Percentiles rank a stretch among this genome's conserved stretches.
phyloP scores from a whole-genome alignment of 2,888 invertebrate genomes.

The Campaea margaritaria region DNA sequence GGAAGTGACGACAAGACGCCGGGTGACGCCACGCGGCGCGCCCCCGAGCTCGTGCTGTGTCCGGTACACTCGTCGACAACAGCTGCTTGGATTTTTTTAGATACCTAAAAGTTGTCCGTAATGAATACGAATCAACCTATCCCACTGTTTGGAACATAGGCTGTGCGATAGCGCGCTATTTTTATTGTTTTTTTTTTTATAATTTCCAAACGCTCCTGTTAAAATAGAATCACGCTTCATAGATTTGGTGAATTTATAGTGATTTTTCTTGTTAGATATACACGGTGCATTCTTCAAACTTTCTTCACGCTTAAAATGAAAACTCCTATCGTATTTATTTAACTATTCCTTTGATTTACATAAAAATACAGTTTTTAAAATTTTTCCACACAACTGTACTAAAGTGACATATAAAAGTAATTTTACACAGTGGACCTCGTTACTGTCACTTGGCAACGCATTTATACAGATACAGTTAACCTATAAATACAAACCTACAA shows the following conservation, averaged over 20 bases:
- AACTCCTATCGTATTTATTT: too few species aligned
- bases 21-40: constrained; percentile 57
- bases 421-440: constrained; percentile 56
- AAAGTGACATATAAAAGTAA: constrained; percentile 61
- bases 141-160: too few species aligned
- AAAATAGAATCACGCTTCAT: too few species aligned
- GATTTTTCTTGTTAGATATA: too few species aligned
- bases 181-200: too few species aligned
- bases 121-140: background rate
- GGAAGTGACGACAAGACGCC: constrained; percentile 34
- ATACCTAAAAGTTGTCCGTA: background rate
- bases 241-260: too few species aligned
- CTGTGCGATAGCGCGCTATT: too few species aligned
- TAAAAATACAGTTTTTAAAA: background rate
- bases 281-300: too few species aligned
- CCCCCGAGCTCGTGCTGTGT: constrained; percentile 27
- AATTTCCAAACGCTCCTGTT: too few species aligned
- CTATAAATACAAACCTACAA: background rate
- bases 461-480: background rate
- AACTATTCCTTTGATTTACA: too few species aligned
- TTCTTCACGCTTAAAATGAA: too few species aligned
- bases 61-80: constrained; percentile 12
- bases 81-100: background rate
- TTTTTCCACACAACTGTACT: constrained; percentile 47
- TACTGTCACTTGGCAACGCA: constrained; percentile 43